Percentiles rank a stretch among this genome's conserved stretches.
Conservation (phyloP, 2,888 invertebrate species). For the Caenorhabditis panamensis region DNA sequence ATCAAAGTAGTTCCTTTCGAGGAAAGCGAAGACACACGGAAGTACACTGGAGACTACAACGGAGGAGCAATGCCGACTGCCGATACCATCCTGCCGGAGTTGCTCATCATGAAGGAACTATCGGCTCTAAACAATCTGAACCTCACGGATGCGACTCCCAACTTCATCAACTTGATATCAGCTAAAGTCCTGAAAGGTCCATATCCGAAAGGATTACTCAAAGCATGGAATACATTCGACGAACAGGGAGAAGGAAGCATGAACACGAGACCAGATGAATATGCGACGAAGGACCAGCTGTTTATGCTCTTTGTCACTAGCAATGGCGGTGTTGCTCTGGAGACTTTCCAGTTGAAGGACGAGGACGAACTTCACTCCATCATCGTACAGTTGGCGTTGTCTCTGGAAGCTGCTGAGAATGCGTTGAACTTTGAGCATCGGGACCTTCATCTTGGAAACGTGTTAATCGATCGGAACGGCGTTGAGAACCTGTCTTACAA, state of each 20-base stretch:
- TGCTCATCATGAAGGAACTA: slow-evolving; percentile 82
- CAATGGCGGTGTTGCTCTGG: slow-evolving; percentile 91
- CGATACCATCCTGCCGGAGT: slow-evolving; percentile 93
- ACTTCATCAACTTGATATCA: slow-evolving; percentile 87
- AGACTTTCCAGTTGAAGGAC: slow-evolving; percentile 84
- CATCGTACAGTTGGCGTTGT: slow-evolving; percentile 89
- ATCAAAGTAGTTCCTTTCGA: slow-evolving; percentile 89
- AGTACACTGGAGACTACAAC: slow-evolving; percentile 86
- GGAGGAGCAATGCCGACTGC: slow-evolving; percentile 94
- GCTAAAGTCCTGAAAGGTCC: slow-evolving; percentile 84
- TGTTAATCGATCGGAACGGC: slow-evolving; percentile 47
- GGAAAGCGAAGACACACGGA: slow-evolving; percentile 83
- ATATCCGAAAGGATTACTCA: slow-evolving; percentile 88
- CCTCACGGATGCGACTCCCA: slow-evolving; percentile 85
- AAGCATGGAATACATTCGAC: slow-evolving; percentile 90
- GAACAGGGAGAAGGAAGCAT: too few relatives aligned
- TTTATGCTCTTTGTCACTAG: slow-evolving; percentile 90
- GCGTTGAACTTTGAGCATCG: slow-evolving; percentile 93
- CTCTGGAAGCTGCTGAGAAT: slow-evolving; percentile 87
- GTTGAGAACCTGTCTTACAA: slow-evolving; percentile 81
- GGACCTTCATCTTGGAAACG: slow-evolving; percentile 96
- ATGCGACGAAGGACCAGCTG: slow-evolving; percentile 87
- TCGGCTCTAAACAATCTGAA: slow-evolving; percentile 81
- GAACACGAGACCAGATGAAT: slow-evolving; percentile 85
- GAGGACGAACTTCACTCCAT: slow-evolving; percentile 79